These are phyloP conservation scores for Ochropleura plecta DNA, from an alignment of 2,888 invertebrate species.

Conservation along the genomic window DNA sequence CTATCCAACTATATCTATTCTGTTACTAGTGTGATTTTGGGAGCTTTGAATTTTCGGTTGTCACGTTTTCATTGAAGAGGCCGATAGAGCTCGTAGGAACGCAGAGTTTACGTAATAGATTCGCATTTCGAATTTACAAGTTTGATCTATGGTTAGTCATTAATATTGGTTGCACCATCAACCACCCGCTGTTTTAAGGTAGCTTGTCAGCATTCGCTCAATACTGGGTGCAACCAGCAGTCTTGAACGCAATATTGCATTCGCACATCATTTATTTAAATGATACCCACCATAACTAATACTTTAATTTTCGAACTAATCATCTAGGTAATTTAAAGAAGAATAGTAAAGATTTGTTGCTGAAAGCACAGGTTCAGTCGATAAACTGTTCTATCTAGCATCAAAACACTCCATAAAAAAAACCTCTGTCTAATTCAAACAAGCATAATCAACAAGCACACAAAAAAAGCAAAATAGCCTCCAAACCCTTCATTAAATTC, in stretches of 20 bases:
- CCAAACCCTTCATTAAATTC: constrained; percentile 58
- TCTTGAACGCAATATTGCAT: too few relatives aligned
- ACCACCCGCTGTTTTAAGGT: constrained; percentile 11
- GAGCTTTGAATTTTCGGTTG: constrained; percentile 39
- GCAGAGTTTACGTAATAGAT: constrained; percentile 13
- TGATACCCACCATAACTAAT: not conserved
- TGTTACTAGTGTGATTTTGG: constrained; percentile 51
- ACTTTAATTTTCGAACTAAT: too few relatives aligned
- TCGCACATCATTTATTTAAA: too few relatives aligned
- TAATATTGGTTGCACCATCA: constrained; percentile 8
- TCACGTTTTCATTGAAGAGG: constrained; percentile 57
- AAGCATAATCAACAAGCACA: constrained; percentile 24
- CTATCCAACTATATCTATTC: constrained; percentile 58
- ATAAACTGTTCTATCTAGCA: too few relatives aligned
- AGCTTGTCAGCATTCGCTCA: constrained; percentile 15
- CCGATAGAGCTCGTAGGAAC: constrained; percentile 8
- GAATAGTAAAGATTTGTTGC: too few relatives aligned
- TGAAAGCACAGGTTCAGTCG: too few relatives aligned
- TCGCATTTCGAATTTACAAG: not conserved
- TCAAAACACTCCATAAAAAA: not conserved
- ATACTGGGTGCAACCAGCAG: not conserved
- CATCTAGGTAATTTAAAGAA: too few relatives aligned
- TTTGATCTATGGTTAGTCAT: constrained; percentile 22
- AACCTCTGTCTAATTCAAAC: not conserved
- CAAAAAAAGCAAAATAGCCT: constrained; percentile 49